phyloP scores from a whole-genome alignment of 2,888 invertebrate species.

The Sialis lutaria region DNA sequence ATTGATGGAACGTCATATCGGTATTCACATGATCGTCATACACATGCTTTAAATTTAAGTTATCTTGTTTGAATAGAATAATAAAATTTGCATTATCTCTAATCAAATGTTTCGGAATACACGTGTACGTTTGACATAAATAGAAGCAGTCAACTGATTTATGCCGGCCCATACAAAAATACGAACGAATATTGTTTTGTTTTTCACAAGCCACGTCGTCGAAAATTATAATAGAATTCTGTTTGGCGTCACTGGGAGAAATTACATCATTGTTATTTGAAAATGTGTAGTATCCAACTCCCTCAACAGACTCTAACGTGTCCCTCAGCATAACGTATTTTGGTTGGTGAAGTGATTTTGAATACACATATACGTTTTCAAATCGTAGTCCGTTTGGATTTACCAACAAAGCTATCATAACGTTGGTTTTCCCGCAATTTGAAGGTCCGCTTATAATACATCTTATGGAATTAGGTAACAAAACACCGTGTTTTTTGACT shows the following conservation, averaged over 20 bases:
- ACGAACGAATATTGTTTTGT: constrained; percentile 14
- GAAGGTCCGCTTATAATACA: constrained; percentile 14
- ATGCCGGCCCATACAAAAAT: constrained; percentile 18
- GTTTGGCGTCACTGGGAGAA: constrained; percentile 11
- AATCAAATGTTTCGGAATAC: constrained; percentile 18
- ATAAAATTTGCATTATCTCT: constrained; percentile 18
- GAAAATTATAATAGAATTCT: constrained; percentile 18
- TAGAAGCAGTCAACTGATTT: constrained; percentile 17
- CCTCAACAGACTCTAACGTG: constrained; percentile 10
- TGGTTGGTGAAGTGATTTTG: constrained; percentile 15
- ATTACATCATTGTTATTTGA: constrained; percentile 6
- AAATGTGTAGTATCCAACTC: constrained; percentile 11
- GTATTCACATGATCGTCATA: constrained; percentile 9
- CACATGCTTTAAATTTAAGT: constrained; percentile 15
- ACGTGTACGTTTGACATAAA: constrained; percentile 17
- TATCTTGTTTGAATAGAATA: constrained; percentile 17
- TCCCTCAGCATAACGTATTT: constrained; percentile 15
- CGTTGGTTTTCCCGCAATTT: constrained; percentile 20
- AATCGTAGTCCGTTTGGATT: constrained; percentile 19
- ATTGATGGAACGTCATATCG: constrained; percentile 12
- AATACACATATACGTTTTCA: constrained; percentile 20
- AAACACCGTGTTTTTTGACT: constrained; percentile 5
- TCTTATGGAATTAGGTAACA: constrained; percentile 6
- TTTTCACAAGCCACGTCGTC: constrained; percentile 19
- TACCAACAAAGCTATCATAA: constrained; percentile 17